Percentiles rank a stretch among this genome's conserved stretches.
Evolutionary conservation across 2,888 invertebrate species (phyloP).

Genomic region (Acanthoscelides obtectus): DNA sequence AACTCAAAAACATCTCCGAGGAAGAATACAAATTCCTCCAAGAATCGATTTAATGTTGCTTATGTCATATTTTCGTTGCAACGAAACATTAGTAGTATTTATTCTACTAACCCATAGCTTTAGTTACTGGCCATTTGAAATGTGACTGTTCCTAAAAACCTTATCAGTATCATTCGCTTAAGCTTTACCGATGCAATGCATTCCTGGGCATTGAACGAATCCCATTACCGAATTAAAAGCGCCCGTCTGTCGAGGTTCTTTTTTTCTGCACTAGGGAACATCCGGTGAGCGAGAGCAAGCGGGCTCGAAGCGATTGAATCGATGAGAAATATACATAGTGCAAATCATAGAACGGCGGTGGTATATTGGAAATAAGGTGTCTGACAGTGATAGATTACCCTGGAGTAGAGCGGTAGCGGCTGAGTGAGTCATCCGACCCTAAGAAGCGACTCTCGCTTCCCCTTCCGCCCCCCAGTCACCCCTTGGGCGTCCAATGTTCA

Average conservation of each 20-base stretch:
- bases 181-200: background rate
- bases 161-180: too few relatives aligned
- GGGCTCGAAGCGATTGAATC: conserved; percentile 29
- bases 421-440: conserved; percentile 45
- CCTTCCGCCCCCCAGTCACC: background rate
- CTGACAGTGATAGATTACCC: conserved; percentile 46
- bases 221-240: conserved; percentile 15
- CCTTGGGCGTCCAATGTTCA: background rate
- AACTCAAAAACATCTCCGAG: too few relatives aligned
- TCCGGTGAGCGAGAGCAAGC: conserved; percentile 1
- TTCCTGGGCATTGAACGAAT: background rate
- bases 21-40: too few relatives aligned
- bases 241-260: conserved; percentile 1
- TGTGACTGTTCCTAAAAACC: too few relatives aligned
- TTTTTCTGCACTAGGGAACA: background rate
- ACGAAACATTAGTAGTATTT: too few relatives aligned
- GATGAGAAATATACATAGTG: conserved; percentile 46
- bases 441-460: conserved; percentile 12
- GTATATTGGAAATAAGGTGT: conserved; percentile 48
- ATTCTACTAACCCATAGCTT: too few relatives aligned
- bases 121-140: too few relatives aligned
- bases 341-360: conserved; percentile 43
- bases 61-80: too few relatives aligned
- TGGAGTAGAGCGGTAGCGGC: conserved; percentile 15
- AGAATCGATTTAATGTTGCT: too few relatives aligned